A percentile compares a stretch with the other conserved stretches of the same genome.
Evolutionary conservation across 2,797 vertebrate genomes (phyloP).

Genomic region (Mionectes olivaceus): DNA sequence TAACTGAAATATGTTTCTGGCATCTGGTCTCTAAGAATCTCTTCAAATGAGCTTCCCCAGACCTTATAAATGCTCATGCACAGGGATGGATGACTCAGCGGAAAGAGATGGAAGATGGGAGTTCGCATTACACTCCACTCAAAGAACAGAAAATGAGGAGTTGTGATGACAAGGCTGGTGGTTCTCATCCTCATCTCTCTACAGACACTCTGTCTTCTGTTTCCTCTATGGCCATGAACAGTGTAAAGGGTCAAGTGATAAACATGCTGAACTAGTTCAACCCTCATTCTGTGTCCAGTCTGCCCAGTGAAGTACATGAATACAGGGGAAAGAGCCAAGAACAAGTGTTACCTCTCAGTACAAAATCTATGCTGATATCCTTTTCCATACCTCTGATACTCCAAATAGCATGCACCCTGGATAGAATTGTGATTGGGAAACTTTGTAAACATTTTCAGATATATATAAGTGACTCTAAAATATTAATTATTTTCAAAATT

Average conservation of each 20-base stretch:
- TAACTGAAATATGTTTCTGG: neutral
- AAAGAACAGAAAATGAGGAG: neutral
- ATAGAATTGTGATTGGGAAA: neutral
- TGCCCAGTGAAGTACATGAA: neutral
- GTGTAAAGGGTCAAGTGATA: neutral
- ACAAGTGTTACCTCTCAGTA: neutral
- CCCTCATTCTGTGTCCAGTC: neutral
- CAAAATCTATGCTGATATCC: neutral
- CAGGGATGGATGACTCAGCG: neutral
- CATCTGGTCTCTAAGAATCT: neutral
- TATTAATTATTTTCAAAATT: neutral
- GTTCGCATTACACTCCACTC: neutral
- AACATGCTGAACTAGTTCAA: neutral
- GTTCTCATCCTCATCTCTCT: neutral
- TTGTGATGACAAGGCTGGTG: neutral
- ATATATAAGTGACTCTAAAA: neutral
- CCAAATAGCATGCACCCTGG: neutral
- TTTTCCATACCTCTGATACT: neutral
- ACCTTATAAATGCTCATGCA: neutral
- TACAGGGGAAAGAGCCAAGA: neutral
- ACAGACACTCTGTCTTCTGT: neutral
- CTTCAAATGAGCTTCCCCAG: neutral
- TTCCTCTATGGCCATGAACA: neutral
- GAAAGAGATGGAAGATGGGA: neutral
- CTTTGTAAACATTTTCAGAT: neutral